Conservation (phyloP, 1,140 invertebrate genomes). For the Drosophila novamexicana region DNA sequence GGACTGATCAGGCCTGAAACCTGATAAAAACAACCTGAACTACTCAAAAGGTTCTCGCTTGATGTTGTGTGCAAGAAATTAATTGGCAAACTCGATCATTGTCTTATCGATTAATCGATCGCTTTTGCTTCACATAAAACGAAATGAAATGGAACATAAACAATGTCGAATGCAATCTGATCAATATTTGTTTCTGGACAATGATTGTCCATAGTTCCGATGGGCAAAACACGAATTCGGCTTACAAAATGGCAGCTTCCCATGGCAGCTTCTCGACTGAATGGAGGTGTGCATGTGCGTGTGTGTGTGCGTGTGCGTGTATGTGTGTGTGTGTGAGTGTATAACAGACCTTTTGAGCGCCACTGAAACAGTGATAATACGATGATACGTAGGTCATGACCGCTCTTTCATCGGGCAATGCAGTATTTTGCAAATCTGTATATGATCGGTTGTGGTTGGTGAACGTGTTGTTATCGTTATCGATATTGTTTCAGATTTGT, state of each 20-base stretch:
- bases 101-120: background rate
- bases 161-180: background rate
- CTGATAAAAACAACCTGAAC: too few species aligned
- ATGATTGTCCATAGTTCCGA: background rate
- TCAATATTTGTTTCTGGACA: background rate
- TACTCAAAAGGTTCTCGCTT: too few species aligned
- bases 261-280: background rate
- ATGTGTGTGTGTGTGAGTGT: slow-evolving; percentile 19
- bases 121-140: too few species aligned
- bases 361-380: slow-evolving; percentile 99
- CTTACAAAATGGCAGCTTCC: background rate
- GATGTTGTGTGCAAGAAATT: background rate
- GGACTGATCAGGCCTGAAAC: background rate
- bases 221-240: background rate
- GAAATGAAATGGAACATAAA: background rate
- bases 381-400: slow-evolving; percentile 99
- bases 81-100: background rate
- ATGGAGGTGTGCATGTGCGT: background rate
- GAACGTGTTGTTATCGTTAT: slow-evolving; percentile 21
- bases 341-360: slow-evolving; percentile 97
- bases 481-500: slow-evolving; percentile 14
- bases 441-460: slow-evolving; percentile 44
- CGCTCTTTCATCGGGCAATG: slow-evolving; percentile 99
- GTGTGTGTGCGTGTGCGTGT: slow-evolving; percentile 13
- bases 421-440: slow-evolving; percentile 99